Conservation (phyloP, 2,888 invertebrate species). For the Diadegma fenestrale region DNA sequence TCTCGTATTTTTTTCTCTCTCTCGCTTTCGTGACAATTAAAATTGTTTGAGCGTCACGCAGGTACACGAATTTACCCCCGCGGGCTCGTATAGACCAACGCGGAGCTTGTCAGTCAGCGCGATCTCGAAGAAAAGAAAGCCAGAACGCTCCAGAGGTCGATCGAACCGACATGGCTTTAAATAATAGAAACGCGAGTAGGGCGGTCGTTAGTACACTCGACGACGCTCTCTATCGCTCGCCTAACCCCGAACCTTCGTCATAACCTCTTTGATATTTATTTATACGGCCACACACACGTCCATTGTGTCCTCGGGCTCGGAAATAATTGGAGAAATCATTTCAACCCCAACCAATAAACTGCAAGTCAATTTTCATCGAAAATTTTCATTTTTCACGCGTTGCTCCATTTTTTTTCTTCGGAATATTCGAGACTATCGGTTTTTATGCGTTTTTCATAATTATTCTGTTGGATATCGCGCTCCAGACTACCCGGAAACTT, state of each 20-base stretch:
- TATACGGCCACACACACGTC: not conserved
- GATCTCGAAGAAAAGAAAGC: slow-evolving; percentile 11
- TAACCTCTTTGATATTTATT: slow-evolving; percentile 3
- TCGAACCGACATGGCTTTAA: slow-evolving; percentile 67
- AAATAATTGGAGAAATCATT: not conserved
- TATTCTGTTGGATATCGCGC: too few species aligned
- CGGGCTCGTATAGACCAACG: not conserved
- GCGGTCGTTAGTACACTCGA: slow-evolving; percentile 60
- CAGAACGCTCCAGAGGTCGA: slow-evolving; percentile 60
- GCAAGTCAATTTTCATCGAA: not conserved
- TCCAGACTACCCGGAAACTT: too few species aligned
- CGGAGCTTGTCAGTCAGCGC: not conserved
- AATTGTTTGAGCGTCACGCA: not conserved
- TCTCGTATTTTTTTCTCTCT: not conserved
- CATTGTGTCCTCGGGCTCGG: not conserved
- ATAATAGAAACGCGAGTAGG: slow-evolving; percentile 68
- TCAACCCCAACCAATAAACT: not conserved
- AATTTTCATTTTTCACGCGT: too few species aligned
- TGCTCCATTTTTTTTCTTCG: too few species aligned
- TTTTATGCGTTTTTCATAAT: not conserved
- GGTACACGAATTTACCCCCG: not conserved
- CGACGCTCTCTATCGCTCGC: slow-evolving; percentile 38
- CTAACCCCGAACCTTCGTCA: slow-evolving; percentile 29
- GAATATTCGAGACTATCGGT: not conserved
- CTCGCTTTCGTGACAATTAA: not conserved